These are phyloP conservation scores for Caenorhabditis afra DNA, from an alignment of 2,888 invertebrate genomes.

Conservation along the genomic window DNA sequence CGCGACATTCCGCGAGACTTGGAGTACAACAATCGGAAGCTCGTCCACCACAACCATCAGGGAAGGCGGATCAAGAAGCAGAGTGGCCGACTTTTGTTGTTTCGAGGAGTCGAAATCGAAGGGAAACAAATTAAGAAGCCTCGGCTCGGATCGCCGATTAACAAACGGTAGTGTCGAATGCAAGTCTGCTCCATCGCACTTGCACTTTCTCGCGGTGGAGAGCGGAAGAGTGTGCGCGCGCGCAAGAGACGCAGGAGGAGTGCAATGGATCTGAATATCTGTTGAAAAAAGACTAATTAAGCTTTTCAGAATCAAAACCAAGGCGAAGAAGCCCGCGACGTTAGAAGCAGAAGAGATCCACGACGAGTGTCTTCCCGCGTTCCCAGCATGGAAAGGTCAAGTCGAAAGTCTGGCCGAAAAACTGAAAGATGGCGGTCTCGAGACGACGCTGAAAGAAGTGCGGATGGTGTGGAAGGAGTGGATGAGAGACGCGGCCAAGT, in stretches of 20 bases:
- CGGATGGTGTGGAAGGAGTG: constrained; percentile 50
- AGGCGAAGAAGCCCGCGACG: too few relatives aligned
- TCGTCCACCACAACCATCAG: constrained; percentile 62
- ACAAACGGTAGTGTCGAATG: too few relatives aligned
- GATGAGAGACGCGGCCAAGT: constrained; percentile 36
- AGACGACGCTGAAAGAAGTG: constrained; percentile 33
- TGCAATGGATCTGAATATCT: too few relatives aligned
- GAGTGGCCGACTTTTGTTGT: constrained; percentile 36
- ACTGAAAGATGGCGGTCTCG: constrained; percentile 23
- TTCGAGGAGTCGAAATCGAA: constrained; percentile 42
- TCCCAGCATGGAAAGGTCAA: constrained; percentile 57
- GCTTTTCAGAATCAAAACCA: too few relatives aligned
- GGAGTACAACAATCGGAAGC: constrained; percentile 49
- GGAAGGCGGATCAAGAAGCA: constrained; percentile 56
- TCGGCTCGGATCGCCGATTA: constrained; percentile 16
- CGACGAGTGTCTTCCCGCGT: constrained; percentile 54
- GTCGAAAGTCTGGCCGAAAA: constrained; percentile 36
- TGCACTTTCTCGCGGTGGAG: too few relatives aligned
- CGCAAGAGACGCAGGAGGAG: too few relatives aligned
- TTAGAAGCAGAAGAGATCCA: not conserved
- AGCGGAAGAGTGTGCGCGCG: too few relatives aligned
- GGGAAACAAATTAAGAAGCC: constrained; percentile 45
- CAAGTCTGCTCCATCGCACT: too few relatives aligned
- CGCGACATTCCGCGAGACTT: constrained; percentile 59
- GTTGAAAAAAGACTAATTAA: too few relatives aligned